Evolutionary conservation across 2,888 invertebrate genomes (phyloP).

Genomic region (Danaus chrysippus): DNA sequence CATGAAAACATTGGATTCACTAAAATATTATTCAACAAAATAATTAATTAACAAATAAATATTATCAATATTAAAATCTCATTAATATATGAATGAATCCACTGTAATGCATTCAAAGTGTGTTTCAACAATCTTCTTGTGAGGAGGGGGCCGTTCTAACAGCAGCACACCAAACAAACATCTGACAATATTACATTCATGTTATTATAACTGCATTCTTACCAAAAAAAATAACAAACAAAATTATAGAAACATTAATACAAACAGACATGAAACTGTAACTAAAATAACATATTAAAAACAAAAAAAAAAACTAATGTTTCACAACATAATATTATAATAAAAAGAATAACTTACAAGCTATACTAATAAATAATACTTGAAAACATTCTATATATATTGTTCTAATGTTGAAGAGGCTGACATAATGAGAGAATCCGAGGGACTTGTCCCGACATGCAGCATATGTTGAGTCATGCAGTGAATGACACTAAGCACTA

Average conservation of each 20-base stretch:
- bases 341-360: too few relatives aligned
- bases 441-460: not conserved
- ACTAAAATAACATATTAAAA: too few relatives aligned
- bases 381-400: too few relatives aligned
- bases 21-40: too few relatives aligned
- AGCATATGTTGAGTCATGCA: not conserved
- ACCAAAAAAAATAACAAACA: not conserved
- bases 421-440: too few relatives aligned
- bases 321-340: too few relatives aligned
- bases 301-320: too few relatives aligned
- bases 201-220: slow-evolving; percentile 24
- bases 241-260: not conserved
- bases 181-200: slow-evolving; percentile 41
- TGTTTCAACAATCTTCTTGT: slow-evolving; percentile 26
- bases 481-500: slow-evolving; percentile 1
- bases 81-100: not conserved
- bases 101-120: not conserved
- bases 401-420: too few relatives aligned
- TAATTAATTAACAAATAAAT: too few relatives aligned
- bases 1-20: too few relatives aligned
- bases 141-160: slow-evolving; percentile 25
- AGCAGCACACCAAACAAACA: slow-evolving; percentile 27
- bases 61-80: too few relatives aligned
- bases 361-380: too few relatives aligned
- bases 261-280: not conserved